Evolutionary conservation across 2,888 invertebrate genomes (phyloP), one percentile per base, ranked within the genome.

Genomic region (Drosophila stalkeri): DNA sequence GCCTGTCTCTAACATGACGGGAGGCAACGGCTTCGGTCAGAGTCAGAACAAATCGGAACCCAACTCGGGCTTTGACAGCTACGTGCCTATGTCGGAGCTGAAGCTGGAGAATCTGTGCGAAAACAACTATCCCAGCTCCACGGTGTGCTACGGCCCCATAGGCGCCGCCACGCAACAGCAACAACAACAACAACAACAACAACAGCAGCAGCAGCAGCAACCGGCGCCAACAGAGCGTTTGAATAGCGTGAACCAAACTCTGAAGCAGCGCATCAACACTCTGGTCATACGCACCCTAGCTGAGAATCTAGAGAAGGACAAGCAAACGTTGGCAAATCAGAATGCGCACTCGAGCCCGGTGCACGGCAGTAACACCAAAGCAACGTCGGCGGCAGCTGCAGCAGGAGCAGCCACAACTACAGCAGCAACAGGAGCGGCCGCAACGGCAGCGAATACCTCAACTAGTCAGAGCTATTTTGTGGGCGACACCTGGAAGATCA

Each of bases 231-330:
- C 83, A 92, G 92, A 91, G 73, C 91, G 92, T 35, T 44, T 88
- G 62, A 93, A 86, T 71, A 92, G 92, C 92, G 91, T 91, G 72
- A 96, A 96, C 91, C 97, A 97, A 93, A 96, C 96, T 12, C 93
- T 98, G 12, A 98, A 98, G 91, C 97, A 98, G 91, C 94, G 98
- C 88, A 97, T 98, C 71, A 98, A 97, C 93, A 97, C 95, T 68
- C 95, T 98, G 90, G 96, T 98, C 2, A 96, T 98, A 91, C 97
- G 97, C 92, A 98, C 98, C 59, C 94, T 98, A 73, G 98, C 98
- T 51, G 97, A 98, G 91, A 98, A 98, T 92, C 96, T 95, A 93
- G 95, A 93, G 69, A 93, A 93, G 76, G 93, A 93, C 63, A 93
- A 93, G 64, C 92, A 93, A 70, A 80, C 89, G 41, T 75, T 92